phyloP scores from a whole-genome alignment of 2,113 vertebrate genomes.

The Recurvirostra avosetta region DNA sequence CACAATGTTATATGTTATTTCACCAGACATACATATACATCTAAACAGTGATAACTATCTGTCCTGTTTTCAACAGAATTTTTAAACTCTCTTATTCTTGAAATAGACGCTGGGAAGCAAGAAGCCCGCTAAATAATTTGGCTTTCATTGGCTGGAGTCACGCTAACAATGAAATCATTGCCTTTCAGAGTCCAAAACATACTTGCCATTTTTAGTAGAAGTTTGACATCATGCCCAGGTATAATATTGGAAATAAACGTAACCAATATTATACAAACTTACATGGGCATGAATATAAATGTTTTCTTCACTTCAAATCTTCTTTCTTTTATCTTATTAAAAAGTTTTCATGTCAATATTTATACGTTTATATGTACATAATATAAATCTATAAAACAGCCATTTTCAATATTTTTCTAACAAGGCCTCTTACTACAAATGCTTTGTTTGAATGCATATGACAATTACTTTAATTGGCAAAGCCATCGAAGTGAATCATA shows the following conservation, averaged over 20 bases:
- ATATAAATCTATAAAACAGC: neutral
- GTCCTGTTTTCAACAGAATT: neutral
- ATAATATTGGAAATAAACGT: neutral
- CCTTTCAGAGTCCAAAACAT: neutral
- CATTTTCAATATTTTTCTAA: constrained; percentile 45
- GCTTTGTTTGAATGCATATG: constrained; percentile 9
- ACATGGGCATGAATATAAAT: neutral
- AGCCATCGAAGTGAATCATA: constrained; percentile 46
- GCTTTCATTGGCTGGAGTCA: neutral
- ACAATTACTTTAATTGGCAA: constrained; percentile 68
- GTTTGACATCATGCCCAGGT: neutral
- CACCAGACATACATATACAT: neutral
- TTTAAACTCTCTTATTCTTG: neutral
- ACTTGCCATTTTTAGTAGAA: neutral
- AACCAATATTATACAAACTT: neutral
- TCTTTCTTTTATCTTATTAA: neutral
- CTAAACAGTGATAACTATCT: neutral
- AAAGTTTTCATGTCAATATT: neutral
- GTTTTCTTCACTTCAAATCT: neutral
- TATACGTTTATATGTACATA: neutral
- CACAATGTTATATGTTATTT: neutral
- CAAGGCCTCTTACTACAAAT: constrained; percentile 32
- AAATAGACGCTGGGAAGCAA: neutral
- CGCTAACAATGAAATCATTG: neutral
- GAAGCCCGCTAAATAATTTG: neutral